Percentiles rank a stretch among this genome's conserved stretches.
Conservation (phyloP, 1,140 invertebrate genomes). For the Akabosia matsudoensis region DNA sequence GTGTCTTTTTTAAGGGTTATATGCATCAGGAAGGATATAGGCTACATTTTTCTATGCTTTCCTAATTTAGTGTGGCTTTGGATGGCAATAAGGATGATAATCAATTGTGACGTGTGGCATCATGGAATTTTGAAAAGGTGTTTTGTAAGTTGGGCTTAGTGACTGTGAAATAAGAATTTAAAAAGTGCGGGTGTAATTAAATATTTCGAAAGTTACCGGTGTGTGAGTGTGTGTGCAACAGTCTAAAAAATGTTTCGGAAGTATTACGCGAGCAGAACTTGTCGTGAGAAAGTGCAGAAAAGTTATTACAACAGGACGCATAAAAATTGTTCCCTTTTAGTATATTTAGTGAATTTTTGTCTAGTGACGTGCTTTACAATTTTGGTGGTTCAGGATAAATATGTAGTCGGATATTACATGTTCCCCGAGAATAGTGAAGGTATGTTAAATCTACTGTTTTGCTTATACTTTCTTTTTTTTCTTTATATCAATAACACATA, state of each 20-base stretch:
- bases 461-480: neutral
- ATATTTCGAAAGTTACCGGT: too few relatives aligned
- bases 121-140: neutral
- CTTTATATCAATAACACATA: too few relatives aligned
- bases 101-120: neutral
- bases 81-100: neutral
- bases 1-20: too few relatives aligned
- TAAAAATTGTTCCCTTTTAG: neutral
- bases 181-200: too few relatives aligned
- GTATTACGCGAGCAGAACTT: neutral
- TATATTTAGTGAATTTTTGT: neutral
- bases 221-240: neutral
- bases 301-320: neutral
- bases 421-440: conserved; percentile 27
- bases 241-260: neutral
- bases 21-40: neutral
- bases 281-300: neutral
- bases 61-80: neutral
- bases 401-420: conserved; percentile 26
- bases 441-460: neutral
- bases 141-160: too few relatives aligned
- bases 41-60: too few relatives aligned
- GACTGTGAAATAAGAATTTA: too few relatives aligned
- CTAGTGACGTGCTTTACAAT: neutral
- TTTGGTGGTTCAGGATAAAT: neutral